These are phyloP conservation scores for Scomberomorus guttatus DNA, from an alignment of 2,797 vertebrate species.

Conservation along the genomic window DNA sequence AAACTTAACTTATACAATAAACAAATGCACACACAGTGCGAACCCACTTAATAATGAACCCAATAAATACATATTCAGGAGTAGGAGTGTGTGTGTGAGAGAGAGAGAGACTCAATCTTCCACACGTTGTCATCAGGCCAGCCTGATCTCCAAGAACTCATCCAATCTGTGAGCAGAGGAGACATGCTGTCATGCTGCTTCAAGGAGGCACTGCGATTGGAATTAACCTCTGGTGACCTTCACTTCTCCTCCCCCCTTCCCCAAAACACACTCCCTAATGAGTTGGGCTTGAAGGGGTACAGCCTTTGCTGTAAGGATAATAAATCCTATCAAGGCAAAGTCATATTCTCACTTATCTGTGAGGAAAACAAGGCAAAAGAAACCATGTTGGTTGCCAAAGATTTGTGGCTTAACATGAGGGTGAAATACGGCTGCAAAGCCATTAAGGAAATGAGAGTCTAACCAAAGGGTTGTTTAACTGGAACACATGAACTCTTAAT, in stretches of 20 bases:
- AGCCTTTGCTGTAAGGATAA: constrained; percentile 65
- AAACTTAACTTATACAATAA: constrained; percentile 14
- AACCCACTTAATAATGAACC: constrained; percentile 16
- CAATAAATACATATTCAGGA: constrained; percentile 26
- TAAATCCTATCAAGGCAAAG: constrained; percentile 70
- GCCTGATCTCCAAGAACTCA: constrained; percentile 73
- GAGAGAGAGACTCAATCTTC: constrained; percentile 52
- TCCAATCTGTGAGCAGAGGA: constrained; percentile 80
- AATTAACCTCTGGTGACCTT: constrained; percentile 84
- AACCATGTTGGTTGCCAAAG: constrained; percentile 61
- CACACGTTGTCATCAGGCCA: constrained; percentile 70
- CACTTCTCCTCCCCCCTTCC: constrained; percentile 62
- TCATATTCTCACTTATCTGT: constrained; percentile 75
- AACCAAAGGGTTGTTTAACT: constrained; percentile 77
- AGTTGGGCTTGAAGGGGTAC: constrained; percentile 73
- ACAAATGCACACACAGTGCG: constrained; percentile 20
- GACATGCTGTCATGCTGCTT: constrained; percentile 81
- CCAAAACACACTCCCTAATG: constrained; percentile 81
- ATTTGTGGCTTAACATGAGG: constrained; percentile 73
- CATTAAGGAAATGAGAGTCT: constrained; percentile 79
- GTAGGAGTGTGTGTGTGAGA: not conserved
- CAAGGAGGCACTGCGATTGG: constrained; percentile 78
- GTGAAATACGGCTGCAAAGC: constrained; percentile 72
- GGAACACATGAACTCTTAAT: constrained; percentile 79
- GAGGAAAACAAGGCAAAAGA: constrained; percentile 59